phyloP scores from a whole-genome alignment of 2,113 vertebrate genomes.

The Coracopsis vasa region DNA sequence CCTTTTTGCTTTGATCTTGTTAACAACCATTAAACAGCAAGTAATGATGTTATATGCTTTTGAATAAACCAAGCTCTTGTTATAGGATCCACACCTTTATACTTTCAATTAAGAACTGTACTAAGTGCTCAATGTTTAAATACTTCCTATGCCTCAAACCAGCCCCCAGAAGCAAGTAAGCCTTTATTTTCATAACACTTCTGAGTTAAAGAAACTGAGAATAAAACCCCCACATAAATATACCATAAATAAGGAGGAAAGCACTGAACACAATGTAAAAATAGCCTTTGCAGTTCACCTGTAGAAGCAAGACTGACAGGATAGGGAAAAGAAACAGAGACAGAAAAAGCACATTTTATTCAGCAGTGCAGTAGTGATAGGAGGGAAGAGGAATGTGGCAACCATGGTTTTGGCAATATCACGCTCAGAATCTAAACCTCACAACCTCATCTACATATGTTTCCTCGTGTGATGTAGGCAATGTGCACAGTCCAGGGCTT shows the following conservation, averaged over 20 bases:
- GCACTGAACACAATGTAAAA: neutral
- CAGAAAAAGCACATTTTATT: neutral
- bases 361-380: neutral
- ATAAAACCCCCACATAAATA: neutral
- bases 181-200: neutral
- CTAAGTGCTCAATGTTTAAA: neutral
- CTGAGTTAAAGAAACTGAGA: neutral
- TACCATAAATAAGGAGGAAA: neutral
- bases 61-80: neutral
- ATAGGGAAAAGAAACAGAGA: neutral
- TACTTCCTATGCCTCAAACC: neutral
- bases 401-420: neutral
- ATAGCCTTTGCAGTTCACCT: neutral
- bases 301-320: neutral
- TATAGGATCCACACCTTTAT: neutral
- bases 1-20: neutral
- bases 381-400: neutral
- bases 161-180: neutral
- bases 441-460: neutral
- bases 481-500: neutral
- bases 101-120: neutral
- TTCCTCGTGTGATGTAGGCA: neutral
- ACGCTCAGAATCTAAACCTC: neutral
- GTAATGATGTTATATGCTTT: neutral
- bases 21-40: neutral